A percentile compares a stretch with the other conserved stretches of the same genome.
Conservation (phyloP, 2,113 vertebrate genomes). For the Sialia sialis region DNA sequence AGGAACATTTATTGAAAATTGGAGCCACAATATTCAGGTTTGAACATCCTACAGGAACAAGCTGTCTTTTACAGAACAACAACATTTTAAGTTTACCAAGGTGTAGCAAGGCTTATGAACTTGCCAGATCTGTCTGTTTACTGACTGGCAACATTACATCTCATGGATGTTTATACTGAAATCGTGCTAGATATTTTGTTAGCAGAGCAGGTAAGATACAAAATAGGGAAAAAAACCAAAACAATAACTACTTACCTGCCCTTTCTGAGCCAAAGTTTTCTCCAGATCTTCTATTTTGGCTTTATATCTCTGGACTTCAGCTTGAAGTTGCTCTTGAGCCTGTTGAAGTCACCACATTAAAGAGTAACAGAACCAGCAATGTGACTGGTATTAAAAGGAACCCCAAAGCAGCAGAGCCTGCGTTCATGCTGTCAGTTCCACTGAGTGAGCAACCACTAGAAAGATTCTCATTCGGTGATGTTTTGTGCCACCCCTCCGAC, state of each 20-base stretch:
- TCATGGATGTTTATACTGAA: neutral
- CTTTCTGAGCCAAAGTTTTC: conserved; percentile 87
- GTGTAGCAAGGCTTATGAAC: neutral
- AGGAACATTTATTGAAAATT: neutral
- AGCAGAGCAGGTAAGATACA: neutral
- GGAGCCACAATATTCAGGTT: neutral
- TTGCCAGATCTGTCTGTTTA: neutral
- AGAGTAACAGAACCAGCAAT: neutral
- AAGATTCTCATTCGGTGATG: neutral
- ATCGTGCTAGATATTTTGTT: neutral
- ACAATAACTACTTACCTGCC: conserved; percentile 80
- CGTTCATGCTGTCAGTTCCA: neutral
- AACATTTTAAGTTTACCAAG: neutral
- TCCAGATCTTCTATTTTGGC: conserved; percentile 98
- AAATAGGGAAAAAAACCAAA: neutral
- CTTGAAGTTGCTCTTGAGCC: conserved; percentile 93
- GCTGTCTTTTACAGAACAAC: neutral
- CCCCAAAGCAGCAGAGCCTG: neutral
- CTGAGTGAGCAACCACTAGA: neutral
- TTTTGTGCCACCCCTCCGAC: neutral
- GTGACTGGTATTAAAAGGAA: neutral
- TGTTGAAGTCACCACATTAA: conserved; percentile 62
- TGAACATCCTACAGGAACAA: neutral
- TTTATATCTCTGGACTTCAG: conserved; percentile 91
- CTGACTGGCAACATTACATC: neutral